Conservation (phyloP, 2,113 vertebrate genomes). For the Paracanthobrama guichenoti region DNA sequence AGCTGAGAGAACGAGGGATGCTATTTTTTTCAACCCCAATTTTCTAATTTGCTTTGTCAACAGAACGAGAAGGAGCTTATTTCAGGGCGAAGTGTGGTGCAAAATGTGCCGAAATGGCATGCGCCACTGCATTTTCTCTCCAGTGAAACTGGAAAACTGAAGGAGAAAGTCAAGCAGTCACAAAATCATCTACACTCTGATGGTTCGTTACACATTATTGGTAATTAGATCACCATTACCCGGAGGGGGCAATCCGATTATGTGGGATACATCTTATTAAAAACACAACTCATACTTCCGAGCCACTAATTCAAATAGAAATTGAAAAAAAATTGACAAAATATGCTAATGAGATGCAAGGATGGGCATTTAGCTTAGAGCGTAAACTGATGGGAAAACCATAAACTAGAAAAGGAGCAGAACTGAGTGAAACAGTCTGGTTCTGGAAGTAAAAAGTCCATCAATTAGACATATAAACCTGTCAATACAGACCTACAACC, state of each 20-base stretch:
- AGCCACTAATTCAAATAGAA: constrained; percentile 5
- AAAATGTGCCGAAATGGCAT: constrained; percentile 1
- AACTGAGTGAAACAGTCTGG: neutral
- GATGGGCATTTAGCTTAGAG: constrained; percentile 8
- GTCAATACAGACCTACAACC: neutral
- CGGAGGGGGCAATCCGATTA: constrained; percentile 41
- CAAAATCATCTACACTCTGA: constrained; percentile 44
- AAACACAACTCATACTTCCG: constrained; percentile 30
- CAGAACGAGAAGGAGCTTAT: neutral
- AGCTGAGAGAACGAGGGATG: neutral
- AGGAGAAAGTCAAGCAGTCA: constrained; percentile 33
- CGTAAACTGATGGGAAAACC: neutral
- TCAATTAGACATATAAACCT: neutral
- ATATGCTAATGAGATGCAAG: constrained; percentile 11
- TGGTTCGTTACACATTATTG: constrained; percentile 43
- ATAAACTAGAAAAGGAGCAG: neutral
- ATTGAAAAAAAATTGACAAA: constrained; percentile 8
- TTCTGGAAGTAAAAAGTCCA: neutral
- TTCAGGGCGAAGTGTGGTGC: neutral
- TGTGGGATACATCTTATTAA: constrained; percentile 26
- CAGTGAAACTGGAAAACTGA: constrained; percentile 16
- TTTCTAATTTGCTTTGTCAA: constrained; percentile 37
- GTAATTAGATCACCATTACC: constrained; percentile 46
- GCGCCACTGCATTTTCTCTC: neutral
- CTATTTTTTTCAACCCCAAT: neutral